A percentile compares a stretch with the other conserved stretches of the same genome.
These are phyloP conservation scores for Rhagoletis pomonella DNA, from an alignment of 1,140 invertebrate species.

Conservation along the genomic window DNA sequence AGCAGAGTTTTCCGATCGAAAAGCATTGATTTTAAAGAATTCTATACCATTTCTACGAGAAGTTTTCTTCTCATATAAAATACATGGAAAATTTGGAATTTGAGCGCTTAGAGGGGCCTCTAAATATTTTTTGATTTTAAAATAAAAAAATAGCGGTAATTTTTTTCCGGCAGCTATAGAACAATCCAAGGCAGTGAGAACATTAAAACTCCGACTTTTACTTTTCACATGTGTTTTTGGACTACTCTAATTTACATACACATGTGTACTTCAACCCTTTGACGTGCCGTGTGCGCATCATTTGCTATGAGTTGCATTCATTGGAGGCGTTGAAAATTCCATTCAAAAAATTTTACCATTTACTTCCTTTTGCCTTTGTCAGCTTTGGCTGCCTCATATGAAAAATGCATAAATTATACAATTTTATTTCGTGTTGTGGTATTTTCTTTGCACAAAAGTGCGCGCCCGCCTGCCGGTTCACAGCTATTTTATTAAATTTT, in stretches of 20 bases:
- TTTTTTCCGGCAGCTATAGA: too few relatives aligned
- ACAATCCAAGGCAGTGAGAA: too few relatives aligned
- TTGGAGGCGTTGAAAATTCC: slow-evolving; percentile 37
- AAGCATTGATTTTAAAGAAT: too few relatives aligned
- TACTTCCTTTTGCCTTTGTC: not conserved
- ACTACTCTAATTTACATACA: too few relatives aligned
- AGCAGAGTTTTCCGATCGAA: too few relatives aligned
- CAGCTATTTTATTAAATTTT: not conserved
- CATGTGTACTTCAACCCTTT: slow-evolving; percentile 32
- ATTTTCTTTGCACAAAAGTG: slow-evolving; percentile 18
- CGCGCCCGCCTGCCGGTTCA: not conserved
- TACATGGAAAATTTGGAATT: not conserved
- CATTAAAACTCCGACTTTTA: too few relatives aligned
- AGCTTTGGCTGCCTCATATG: not conserved
- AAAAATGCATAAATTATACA: slow-evolving; percentile 48
- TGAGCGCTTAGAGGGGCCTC: too few relatives aligned
- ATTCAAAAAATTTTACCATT: not conserved
- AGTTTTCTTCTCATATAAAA: too few relatives aligned
- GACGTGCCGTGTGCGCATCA: slow-evolving; percentile 31
- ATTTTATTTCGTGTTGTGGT: slow-evolving; percentile 42
- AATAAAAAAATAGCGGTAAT: too few relatives aligned
- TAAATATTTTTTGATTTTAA: too few relatives aligned
- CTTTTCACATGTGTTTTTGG: too few relatives aligned
- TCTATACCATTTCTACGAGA: too few relatives aligned
- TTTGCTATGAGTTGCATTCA: slow-evolving; percentile 28